Conservation (phyloP, 2,888 invertebrate species). For the Labia minor region DNA sequence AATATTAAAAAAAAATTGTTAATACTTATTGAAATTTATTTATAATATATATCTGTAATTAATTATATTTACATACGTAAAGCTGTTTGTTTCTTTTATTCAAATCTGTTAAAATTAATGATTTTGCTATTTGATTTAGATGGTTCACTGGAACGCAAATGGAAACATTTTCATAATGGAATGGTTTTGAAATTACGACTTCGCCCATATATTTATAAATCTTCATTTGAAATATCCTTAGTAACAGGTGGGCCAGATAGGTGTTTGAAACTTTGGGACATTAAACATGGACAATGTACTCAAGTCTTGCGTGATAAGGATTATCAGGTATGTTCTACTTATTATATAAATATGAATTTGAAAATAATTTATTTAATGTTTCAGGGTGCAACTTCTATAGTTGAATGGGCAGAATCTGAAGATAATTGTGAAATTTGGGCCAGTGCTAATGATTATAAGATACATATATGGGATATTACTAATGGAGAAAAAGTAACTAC, state of each 20-base stretch:
- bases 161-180: background rate
- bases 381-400: background rate
- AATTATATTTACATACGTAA: no score
- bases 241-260: background rate
- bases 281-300: background rate
- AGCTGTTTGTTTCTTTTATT: no score
- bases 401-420: conserved; percentile 1
- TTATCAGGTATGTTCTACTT: background rate
- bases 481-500: background rate
- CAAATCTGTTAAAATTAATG: no score
- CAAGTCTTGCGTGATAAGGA: background rate
- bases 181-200: background rate
- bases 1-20: no score
- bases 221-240: background rate
- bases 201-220: background rate
- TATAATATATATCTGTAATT: no score
- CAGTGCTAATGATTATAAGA: background rate
- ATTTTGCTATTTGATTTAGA: no score
- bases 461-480: background rate
- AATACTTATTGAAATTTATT: no score
- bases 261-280: background rate
- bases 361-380: background rate
- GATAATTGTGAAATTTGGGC: background rate
- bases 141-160: background rate
- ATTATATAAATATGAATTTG: no score